Evolutionary conservation across 2,888 invertebrate genomes (phyloP).

Genomic region (Perizoma flavofasciatum): DNA sequence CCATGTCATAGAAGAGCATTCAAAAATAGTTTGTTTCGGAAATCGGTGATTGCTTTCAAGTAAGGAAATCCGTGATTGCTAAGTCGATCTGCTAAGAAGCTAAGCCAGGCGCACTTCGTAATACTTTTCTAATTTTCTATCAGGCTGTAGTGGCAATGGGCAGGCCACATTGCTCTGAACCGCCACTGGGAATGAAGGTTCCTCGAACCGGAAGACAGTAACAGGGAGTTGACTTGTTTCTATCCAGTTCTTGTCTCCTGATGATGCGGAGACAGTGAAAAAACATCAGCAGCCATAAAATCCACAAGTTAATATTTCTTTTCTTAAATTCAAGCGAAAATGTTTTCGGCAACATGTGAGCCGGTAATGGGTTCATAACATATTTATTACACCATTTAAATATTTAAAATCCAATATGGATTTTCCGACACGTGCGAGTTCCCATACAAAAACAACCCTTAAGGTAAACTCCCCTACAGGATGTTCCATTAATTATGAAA

Average conservation of each 20-base stretch:
- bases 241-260: too few relatives aligned
- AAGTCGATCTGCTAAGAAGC: too few relatives aligned
- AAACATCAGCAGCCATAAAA: constrained; percentile 9
- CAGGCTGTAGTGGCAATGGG: too few relatives aligned
- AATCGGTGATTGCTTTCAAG: too few relatives aligned
- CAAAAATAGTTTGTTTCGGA: too few relatives aligned
- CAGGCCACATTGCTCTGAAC: too few relatives aligned
- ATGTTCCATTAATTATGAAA: constrained; percentile 13
- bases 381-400: constrained; percentile 42
- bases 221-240: too few relatives aligned
- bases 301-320: constrained; percentile 4
- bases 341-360: constrained; percentile 24
- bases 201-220: too few relatives aligned
- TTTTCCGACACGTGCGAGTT: constrained; percentile 34
- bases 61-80: too few relatives aligned
- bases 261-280: background rate
- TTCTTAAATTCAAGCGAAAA: constrained; percentile 16
- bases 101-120: background rate
- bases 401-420: constrained; percentile 43
- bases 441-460: constrained; percentile 33
- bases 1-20: too few relatives aligned
- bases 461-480: constrained; percentile 33
- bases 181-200: too few relatives aligned
- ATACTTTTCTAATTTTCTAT: constrained; percentile 7
- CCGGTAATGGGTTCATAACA: constrained; percentile 38